Conservation (phyloP, 2,797 vertebrate species). For the Brachymystax lenok region DNA sequence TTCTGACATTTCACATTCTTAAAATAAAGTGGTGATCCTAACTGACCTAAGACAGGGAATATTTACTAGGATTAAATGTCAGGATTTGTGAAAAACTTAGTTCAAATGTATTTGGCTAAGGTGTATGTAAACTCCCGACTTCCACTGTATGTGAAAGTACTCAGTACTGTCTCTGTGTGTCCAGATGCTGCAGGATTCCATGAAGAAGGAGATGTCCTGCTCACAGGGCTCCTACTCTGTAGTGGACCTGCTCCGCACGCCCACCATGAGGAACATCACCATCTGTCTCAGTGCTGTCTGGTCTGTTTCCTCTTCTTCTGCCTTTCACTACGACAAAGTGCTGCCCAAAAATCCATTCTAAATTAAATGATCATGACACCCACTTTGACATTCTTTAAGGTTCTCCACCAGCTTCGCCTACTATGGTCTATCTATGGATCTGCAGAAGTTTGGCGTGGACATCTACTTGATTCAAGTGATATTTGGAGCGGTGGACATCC, state of each 20-base stretch:
- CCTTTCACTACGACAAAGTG: neutral
- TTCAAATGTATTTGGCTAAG: too few species aligned
- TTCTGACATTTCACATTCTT: too few species aligned
- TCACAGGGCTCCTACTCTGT: constrained; percentile 61
- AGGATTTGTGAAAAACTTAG: too few species aligned
- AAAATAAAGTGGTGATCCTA: too few species aligned
- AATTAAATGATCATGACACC: neutral
- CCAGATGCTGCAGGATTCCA: constrained; percentile 78
- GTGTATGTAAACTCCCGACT: too few species aligned
- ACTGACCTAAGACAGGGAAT: too few species aligned
- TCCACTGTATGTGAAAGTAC: too few species aligned
- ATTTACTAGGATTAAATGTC: too few species aligned
- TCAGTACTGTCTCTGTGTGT: neutral
- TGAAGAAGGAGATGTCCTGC: constrained; percentile 80
- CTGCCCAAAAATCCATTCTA: neutral
- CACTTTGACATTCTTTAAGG: constrained; percentile 63
- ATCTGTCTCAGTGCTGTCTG: constrained; percentile 79
- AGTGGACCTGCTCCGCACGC: constrained; percentile 81
- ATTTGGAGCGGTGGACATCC: constrained; percentile 88
- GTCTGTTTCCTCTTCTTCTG: constrained; percentile 58
- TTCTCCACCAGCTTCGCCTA: constrained; percentile 91
- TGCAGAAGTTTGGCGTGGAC: constrained; percentile 88
- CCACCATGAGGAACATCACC: constrained; percentile 77
- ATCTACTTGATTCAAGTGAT: constrained; percentile 94
- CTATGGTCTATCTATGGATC: constrained; percentile 88